Base-by-base conservation (phyloP, 1,140 invertebrate species). In the Archegozetes longisetosus region DNA sequence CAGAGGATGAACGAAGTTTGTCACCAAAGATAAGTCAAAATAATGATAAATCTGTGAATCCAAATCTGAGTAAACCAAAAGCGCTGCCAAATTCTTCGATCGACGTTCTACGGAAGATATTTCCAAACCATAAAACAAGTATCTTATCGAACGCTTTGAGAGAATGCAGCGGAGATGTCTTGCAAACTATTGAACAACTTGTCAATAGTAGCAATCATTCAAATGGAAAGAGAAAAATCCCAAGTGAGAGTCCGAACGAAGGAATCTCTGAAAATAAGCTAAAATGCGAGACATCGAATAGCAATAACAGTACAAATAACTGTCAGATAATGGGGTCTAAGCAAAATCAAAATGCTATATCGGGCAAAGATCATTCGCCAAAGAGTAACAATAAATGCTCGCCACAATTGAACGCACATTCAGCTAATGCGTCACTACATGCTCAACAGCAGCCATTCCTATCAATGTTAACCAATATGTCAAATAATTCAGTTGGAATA, bases 131-230 rank as follows among this genome's bases (percentile, higher is more conserved):
- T 2, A 58, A 51, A 14, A 9, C n/a, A n/a, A 1, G 3, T 20
- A 3, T 20, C 29, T 53, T 58, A n/a, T 25, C 26, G 47, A 20
- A 51, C 26, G 27, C 57, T 1, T 25, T 58, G 1, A n/a, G 2
- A 3, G 2, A 40, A 22, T 50, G 46, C 27, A 20, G 49, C 17
- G 51, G 14, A 27, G 57, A 58, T 40, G 25, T 58, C 48, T 23
- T 58, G 4, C 49, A 58, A 58, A 58, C 57, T 1, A 58, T 58
- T 46, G 57, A 58, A 24, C 6, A 50, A 17, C 40, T 58, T 23
- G 49, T 52, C 2, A 51, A 49, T 17, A 40, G 32, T 40, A 17
- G 6, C 6, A 17, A 9, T 17, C 32, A 40, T 9, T 9, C 32
- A 6, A 40, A 40, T 40, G 32, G 32, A 9, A 6, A 40, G 17